Percentiles rank a stretch among this genome's conserved stretches.
These are phyloP conservation scores for Augiades crinisus DNA, from an alignment of 2,888 invertebrate genomes.

Conservation along the genomic window DNA sequence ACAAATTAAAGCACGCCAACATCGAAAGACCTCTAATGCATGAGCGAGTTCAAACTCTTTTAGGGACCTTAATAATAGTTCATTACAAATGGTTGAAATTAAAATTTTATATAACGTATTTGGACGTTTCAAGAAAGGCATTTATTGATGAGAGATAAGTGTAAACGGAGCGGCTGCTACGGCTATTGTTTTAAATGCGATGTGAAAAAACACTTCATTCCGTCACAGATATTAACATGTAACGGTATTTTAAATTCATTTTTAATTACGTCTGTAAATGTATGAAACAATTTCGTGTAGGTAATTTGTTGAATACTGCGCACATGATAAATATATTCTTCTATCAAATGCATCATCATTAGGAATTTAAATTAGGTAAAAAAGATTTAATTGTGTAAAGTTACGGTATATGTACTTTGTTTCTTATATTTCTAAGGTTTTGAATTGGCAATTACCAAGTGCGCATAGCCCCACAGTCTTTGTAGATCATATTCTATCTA, in stretches of 20 bases:
- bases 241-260: slow-evolving; percentile 61
- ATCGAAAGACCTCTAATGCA: neutral
- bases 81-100: slow-evolving; percentile 46
- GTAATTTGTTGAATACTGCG: neutral
- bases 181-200: slow-evolving; percentile 69
- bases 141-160: slow-evolving; percentile 71
- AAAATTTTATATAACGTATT: slow-evolving; percentile 66
- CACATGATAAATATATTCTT: neutral
- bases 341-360: too few species aligned
- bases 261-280: slow-evolving; percentile 51
- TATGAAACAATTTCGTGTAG: neutral
- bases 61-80: neutral
- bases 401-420: too few species aligned
- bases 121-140: slow-evolving; percentile 57
- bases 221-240: slow-evolving; percentile 57
- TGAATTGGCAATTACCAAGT: too few species aligned
- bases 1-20: too few species aligned
- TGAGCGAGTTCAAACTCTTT: neutral
- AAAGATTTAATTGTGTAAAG: too few species aligned
- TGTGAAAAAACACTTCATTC: slow-evolving; percentile 67
- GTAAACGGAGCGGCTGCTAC: slow-evolving; percentile 61
- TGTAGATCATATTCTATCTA: too few species aligned
- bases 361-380: too few species aligned
- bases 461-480: too few species aligned
- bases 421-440: too few species aligned